phyloP scores from a whole-genome alignment of 1,140 invertebrate species.

The Heliconius hewitsoni region DNA sequence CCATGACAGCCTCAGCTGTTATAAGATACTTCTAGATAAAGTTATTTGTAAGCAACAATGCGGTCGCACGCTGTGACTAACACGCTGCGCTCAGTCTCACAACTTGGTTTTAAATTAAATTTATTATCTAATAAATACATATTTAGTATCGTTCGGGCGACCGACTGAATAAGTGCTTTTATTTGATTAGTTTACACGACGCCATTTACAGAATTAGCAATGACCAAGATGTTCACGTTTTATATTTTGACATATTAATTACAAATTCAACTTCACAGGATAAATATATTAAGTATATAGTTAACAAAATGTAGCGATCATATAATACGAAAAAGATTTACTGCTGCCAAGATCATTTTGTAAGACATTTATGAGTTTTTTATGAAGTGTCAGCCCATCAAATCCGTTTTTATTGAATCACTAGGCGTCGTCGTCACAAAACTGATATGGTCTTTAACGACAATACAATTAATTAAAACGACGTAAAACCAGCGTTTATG shows the following conservation, averaged over 20 bases:
- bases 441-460: constrained; percentile 75
- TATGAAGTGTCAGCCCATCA: constrained; percentile 67
- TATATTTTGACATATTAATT: not conserved
- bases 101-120: constrained; percentile 66
- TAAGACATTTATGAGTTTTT: constrained; percentile 64
- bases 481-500: constrained; percentile 81
- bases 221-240: not conserved
- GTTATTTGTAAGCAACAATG: constrained; percentile 36
- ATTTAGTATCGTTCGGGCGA: constrained; percentile 50
- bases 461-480: constrained; percentile 81
- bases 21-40: constrained; percentile 20
- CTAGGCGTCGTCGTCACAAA: constrained; percentile 66
- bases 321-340: constrained; percentile 44
- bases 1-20: not conserved
- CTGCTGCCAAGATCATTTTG: constrained; percentile 29
- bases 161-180: constrained; percentile 54
- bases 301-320: constrained; percentile 13
- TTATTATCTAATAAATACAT: constrained; percentile 71
- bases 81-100: constrained; percentile 52
- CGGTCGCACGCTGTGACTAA: constrained; percentile 69
- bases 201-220: constrained; percentile 54
- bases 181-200: constrained; percentile 40
- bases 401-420: constrained; percentile 74
- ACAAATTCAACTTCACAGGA: not conserved
- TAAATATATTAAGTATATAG: not conserved